Evolutionary conservation across 2,113 vertebrate genomes (phyloP), one percentile per base, ranked within the genome.

Genomic region (Amphilophus citrinellus): DNA sequence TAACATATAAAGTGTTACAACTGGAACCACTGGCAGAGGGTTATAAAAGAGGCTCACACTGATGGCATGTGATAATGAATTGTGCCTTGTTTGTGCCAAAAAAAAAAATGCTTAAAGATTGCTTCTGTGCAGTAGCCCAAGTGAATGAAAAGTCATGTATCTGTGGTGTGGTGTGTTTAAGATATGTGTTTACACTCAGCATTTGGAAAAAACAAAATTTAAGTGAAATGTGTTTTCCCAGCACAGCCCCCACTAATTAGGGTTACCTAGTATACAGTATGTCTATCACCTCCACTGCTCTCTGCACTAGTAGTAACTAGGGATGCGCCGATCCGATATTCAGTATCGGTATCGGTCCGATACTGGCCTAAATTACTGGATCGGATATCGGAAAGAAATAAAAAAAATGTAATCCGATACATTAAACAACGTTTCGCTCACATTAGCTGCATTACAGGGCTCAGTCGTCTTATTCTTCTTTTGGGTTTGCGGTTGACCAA

Each of bases 21-120:
- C 17, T 73, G 18, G 30, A 85, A 7, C 57, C 61, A 27, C 30
- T 75, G 56, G 62, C 27, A 58, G 27, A 71, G 47, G 30, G 32
- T 79, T 59, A 10, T 79, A 53, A 4, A 30, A 44, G 14, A 30
- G 17, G 11, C 44, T 65, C 15, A 37, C 39, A 62, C 14, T 53
- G 30, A 62, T 56, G 35, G 10, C 61, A 78, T 22, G 56, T 22
- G 27, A 47, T 59, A 39, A 57, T 73, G n/a, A n/a, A 22, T 56
- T 27, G 27, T 58, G 42, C 53, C 53, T 86, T 56, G 9, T 56
- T 82, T 75, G 32, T 84, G 53, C 63, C 13, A 32, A 61, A 58
- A 42, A 27, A 42, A 27, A 27, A 56, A 10, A 44, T 7, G 17
- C 50, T 53, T 53, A 7, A 53, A 53, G 50, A 71, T 71, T 32